Evolutionary conservation across 2,113 vertebrate species (phyloP).

Genomic region (Silurus meridionalis): DNA sequence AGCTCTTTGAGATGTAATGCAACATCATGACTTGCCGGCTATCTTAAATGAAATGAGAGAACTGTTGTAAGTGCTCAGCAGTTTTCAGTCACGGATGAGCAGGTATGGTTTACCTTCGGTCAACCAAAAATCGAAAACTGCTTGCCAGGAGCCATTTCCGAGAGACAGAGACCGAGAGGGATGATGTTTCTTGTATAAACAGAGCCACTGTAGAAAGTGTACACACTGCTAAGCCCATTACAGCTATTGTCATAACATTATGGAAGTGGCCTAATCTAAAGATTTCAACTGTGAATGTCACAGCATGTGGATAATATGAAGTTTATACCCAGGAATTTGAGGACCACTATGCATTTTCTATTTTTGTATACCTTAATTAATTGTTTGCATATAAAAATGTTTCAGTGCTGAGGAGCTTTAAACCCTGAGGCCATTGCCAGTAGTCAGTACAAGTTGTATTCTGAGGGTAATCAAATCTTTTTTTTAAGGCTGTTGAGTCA

Average conservation of each 20-base stretch:
- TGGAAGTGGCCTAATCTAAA: conserved; percentile 1
- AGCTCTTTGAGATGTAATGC: neutral
- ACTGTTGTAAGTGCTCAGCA: conserved; percentile 1
- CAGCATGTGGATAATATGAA: neutral
- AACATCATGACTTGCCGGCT: conserved; percentile 10
- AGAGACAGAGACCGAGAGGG: neutral
- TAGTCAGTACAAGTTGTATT: neutral
- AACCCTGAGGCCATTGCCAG: neutral
- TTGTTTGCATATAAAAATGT: neutral
- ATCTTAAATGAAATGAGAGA: conserved; percentile 1
- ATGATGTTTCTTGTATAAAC: conserved; percentile 42
- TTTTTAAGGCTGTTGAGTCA: conserved; percentile 47
- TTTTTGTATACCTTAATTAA: neutral
- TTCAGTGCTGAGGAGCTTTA: neutral
- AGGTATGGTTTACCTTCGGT: neutral
- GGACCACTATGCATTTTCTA: neutral
- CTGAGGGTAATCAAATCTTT: neutral
- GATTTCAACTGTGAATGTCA: conserved; percentile 28
- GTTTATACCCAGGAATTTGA: neutral
- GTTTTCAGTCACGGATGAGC: conserved; percentile 20
- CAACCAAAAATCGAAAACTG: neutral
- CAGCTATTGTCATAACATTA: conserved; percentile 31
- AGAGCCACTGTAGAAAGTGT: conserved; percentile 36
- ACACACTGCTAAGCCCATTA: conserved; percentile 2
- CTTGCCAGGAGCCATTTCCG: neutral